Evolutionary conservation across 1,140 invertebrate species (phyloP), one percentile per base, ranked within the genome.

Genomic region (Ips typographus): DNA sequence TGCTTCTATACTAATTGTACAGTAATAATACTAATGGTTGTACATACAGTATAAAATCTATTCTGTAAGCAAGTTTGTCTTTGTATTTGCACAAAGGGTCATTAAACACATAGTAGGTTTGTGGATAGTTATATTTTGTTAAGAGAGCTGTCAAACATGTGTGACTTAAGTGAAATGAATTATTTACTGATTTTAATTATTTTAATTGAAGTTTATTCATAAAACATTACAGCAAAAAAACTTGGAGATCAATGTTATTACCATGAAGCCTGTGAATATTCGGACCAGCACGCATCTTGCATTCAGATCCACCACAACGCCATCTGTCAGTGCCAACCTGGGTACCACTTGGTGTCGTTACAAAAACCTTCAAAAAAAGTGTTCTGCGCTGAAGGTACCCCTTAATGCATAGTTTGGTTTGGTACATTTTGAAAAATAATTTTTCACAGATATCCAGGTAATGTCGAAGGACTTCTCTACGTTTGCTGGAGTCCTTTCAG

Each of bases 221-320:
- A 22, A 22, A 22, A 22, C 22, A 60, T 81, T 84, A 42, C 81
- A 94, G 91, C 91, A 41, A 90, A 90, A 82, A 88, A 87, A 79
- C 82, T 94, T 75, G 92, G 92, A 58, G 91, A 93, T 77, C 91
- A 92, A 79, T 94, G 92, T 80, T 91, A 91, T 79, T 93, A 93
- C 79, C 83, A 88, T 73, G 87, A 91, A 79, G 89, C 90, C 49
- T 94, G 92, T 78, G 85, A 84, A 71, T 91, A 87, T 74, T 84
- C 85, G 76, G 91, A 93, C 80, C 87, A 88, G 68, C 90, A 93
- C 82, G 85, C 91, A 60, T 89, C 88, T 8, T 93, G 91, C 79
- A 87, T 89, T 58, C 91, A 93, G 80, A 85, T 93, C 75, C 87
- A 91, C 76, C 91, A 94, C 84, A 93, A 93, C 79, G 91, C 91